These are phyloP conservation scores for Cossypha dichroa DNA, from an alignment of 2,797 vertebrate species.

Conservation along the genomic window DNA sequence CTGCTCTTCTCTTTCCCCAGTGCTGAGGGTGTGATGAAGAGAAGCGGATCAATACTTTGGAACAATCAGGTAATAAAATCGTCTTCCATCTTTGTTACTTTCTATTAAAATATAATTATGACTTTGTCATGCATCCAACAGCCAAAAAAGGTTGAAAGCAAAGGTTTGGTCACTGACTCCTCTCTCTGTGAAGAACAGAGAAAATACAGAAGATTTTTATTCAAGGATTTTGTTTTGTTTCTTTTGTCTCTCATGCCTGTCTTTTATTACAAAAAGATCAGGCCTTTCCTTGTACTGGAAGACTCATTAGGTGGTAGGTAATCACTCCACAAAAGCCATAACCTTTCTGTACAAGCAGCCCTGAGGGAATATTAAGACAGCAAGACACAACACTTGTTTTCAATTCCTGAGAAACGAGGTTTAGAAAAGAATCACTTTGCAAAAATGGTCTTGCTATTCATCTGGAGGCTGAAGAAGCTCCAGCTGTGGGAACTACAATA, in stretches of 20 bases:
- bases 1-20: not conserved
- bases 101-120: not conserved
- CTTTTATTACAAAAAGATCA: not conserved
- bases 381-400: not conserved
- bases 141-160: not conserved
- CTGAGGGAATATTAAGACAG: not conserved
- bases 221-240: not conserved
- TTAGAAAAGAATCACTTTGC: not conserved
- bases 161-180: not conserved
- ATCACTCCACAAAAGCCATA: conserved; percentile 11
- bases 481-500: not conserved
- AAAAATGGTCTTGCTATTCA: not conserved
- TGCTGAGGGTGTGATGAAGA: not conserved
- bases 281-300: not conserved
- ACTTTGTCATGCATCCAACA: not conserved
- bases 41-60: not conserved
- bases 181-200: not conserved
- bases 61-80: not conserved
- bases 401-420: not conserved
- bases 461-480: not conserved
- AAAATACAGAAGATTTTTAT: not conserved
- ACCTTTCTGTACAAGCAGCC: not conserved
- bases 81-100: not conserved
- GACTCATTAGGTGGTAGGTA: not conserved
- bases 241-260: not conserved